Percentiles rank a stretch among this genome's conserved stretches.
Conservation (phyloP, 2,888 invertebrate genomes). For the Erynnis tages region DNA sequence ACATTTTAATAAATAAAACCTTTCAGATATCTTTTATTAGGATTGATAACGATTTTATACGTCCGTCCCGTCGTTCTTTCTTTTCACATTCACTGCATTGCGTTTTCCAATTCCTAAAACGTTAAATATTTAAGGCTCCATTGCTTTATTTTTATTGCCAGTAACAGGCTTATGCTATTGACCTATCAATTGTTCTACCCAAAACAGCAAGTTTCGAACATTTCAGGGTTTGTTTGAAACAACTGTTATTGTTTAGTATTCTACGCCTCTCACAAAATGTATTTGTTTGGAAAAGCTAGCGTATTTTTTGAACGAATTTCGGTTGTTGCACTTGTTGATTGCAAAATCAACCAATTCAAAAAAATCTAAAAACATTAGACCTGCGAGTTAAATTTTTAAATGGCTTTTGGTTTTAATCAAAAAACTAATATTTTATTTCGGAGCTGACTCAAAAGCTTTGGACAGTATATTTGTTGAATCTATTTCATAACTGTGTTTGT, state of each 20-base stretch:
- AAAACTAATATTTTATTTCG: too few species aligned
- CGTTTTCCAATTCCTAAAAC: background rate
- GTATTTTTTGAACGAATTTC: background rate
- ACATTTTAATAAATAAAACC: too few species aligned
- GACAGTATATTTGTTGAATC: too few species aligned
- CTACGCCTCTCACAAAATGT: background rate
- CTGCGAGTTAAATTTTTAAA: too few species aligned
- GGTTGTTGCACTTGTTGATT: background rate
- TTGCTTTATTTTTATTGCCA: background rate
- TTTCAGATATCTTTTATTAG: too few species aligned
- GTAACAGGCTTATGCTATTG: conserved; percentile 11
- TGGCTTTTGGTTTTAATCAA: too few species aligned
- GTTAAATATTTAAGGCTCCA: conserved; percentile 3
- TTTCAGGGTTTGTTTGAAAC: conserved; percentile 2
- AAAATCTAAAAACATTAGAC: too few species aligned
- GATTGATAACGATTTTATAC: too few species aligned
- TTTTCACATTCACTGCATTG: background rate
- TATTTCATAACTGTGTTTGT: too few species aligned
- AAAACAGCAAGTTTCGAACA: conserved; percentile 8
- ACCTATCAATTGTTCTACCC: conserved; percentile 14
- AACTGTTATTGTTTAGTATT: conserved; percentile 4
- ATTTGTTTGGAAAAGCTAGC: background rate
- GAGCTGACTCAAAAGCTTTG: too few species aligned
- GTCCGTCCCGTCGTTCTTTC: background rate
- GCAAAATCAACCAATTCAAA: too few species aligned